A percentile compares a stretch with the other conserved stretches of the same genome.
Conservation (phyloP, 2,888 invertebrate species). For the Hanleya hanleyi region DNA sequence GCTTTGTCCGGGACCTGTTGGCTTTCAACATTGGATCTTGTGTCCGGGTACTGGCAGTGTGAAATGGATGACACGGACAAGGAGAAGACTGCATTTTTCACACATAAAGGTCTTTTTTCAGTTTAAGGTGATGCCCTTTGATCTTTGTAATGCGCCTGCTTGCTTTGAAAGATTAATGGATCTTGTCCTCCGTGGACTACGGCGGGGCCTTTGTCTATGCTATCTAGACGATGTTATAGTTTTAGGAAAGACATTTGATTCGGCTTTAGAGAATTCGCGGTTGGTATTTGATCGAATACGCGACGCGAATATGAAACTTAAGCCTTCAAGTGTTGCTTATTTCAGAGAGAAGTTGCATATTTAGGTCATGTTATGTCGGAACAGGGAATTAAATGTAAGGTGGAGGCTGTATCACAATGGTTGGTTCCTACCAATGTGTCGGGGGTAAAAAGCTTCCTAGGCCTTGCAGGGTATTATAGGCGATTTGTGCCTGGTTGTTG, state of each 20-base stretch:
- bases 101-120: too few relatives aligned
- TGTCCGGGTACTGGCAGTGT: constrained; percentile 47
- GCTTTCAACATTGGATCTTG: constrained; percentile 42
- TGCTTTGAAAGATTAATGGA: too few relatives aligned
- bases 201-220: too few relatives aligned
- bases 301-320: constrained; percentile 41
- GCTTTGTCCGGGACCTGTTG: too few relatives aligned
- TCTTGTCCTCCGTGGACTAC: too few relatives aligned
- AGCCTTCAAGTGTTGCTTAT: constrained; percentile 45
- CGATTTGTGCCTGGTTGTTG: constrained; percentile 20
- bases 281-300: too few relatives aligned
- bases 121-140: too few relatives aligned
- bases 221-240: too few relatives aligned
- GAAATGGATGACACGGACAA: constrained; percentile 29
- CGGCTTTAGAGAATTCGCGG: too few relatives aligned
- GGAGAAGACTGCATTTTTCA: constrained; percentile 38
- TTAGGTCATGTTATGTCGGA: constrained; percentile 21
- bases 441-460: constrained; percentile 20
- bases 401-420: constrained; percentile 1
- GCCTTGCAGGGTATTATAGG: constrained; percentile 28
- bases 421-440: neutral
- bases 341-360: constrained; percentile 20
- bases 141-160: too few relatives aligned
- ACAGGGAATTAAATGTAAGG: constrained; percentile 15
- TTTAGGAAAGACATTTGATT: too few relatives aligned